Base-by-base conservation (phyloP, 2,797 vertebrate species). In the Sebastes iracundus region DNA sequence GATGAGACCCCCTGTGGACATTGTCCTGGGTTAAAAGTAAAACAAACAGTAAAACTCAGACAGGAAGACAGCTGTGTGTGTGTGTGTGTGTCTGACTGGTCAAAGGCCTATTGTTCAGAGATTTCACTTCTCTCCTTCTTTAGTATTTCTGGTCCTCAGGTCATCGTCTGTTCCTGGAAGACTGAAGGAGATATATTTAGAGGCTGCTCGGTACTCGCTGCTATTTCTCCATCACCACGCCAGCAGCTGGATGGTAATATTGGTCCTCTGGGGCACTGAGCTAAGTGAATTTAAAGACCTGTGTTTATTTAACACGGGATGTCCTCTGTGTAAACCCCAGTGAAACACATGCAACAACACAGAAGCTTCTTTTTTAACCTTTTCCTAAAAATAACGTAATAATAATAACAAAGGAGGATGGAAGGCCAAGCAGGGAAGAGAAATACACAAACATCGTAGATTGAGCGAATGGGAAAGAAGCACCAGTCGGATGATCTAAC, bases 161-260 rank as follows among this genome's bases (percentile, higher is more conserved):
- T 35, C 33, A 63, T 20, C 6, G 14, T 71, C 27, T 72, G 30
- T 61, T 80, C 49, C 70, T 77, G 71, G 56, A 33, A 59, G 75
- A 70, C 68, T 27, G n/a, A 13, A 12, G 28, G 6, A 64, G 71
- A 46, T 76, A 72, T 77, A 76, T 86, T 82, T 80, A 78, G 81
- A 30, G 4, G 27, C 12, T 23, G 22, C 20, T 35, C 9, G n/a
- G 28, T 9, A 1, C 22, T 72, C n/a, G n/a, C 10, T 3, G 8
- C 7, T 64, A 7, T 81, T 56, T 13, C 28, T 67, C 33, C 23
- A 30, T 88, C 72, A 33, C 9, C 38, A 32, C n/a, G 8, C 12
- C 60, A 67, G 73, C 82, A 85, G 75, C 72, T 63, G 77, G 71
- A 71, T 27, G 20, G 38, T 49, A 13, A 30, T 22, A 61, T 27